Percentiles rank a stretch among this genome's conserved stretches.
phyloP scores from a whole-genome alignment of 2,888 invertebrate species.

The Phortica okadai region DNA sequence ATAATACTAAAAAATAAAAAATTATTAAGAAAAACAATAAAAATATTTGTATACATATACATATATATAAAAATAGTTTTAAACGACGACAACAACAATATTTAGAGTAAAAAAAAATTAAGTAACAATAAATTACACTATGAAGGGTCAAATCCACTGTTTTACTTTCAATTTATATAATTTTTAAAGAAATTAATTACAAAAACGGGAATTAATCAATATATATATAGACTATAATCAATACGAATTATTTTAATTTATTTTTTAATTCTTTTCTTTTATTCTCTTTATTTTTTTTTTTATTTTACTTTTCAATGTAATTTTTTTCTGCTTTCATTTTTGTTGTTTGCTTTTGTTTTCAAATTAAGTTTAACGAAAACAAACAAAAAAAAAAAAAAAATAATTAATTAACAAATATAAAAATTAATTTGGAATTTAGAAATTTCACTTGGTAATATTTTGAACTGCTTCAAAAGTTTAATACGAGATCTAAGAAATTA shows the following conservation, averaged over 20 bases:
- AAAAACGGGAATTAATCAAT: constrained; percentile 30
- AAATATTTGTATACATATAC: constrained; percentile 17
- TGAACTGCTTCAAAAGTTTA: not conserved
- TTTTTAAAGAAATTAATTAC: constrained; percentile 41
- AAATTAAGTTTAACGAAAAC: no score
- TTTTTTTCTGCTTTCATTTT: not conserved
- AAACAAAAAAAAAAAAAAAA: no score
- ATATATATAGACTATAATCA: not conserved
- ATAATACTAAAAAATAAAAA: constrained; percentile 18
- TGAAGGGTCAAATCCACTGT: constrained; percentile 78
- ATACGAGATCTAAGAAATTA: not conserved
- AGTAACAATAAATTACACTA: constrained; percentile 49
- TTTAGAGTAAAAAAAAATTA: constrained; percentile 42
- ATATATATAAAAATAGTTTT: constrained; percentile 43
- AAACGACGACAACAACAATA: constrained; percentile 44
- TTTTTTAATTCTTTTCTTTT: not conserved
- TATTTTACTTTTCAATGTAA: not conserved
- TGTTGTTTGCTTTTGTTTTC: not conserved
- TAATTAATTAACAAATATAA: not conserved
- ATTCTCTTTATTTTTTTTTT: not conserved
- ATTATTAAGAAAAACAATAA: constrained; percentile 45
- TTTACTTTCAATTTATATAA: constrained; percentile 74
- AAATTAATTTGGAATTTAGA: not conserved
- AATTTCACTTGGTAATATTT: constrained; percentile 5
- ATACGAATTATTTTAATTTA: no score